A percentile compares a stretch with the other conserved stretches of the same genome.
These are phyloP conservation scores for Chorisops tibialis DNA, from an alignment of 2,888 invertebrate species.

Conservation along the genomic window DNA sequence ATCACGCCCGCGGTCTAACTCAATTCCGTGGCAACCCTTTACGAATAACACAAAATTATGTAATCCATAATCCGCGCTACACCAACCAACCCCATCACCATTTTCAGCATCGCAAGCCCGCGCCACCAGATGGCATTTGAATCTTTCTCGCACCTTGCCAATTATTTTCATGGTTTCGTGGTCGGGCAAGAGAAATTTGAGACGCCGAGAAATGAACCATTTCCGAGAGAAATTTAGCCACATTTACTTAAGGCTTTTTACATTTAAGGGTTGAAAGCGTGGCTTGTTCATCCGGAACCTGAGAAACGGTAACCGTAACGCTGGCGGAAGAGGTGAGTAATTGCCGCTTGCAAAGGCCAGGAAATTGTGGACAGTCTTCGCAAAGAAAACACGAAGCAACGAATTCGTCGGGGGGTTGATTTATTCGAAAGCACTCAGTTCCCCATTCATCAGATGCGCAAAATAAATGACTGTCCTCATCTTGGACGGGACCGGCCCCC, in stretches of 20 bases:
- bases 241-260: too few species aligned
- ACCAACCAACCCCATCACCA: not conserved
- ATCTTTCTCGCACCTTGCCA: not conserved
- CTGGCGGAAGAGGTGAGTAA: conserved; percentile 13
- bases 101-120: not conserved
- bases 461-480: conserved; percentile 27
- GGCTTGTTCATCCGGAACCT: too few species aligned
- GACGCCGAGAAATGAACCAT: too few species aligned
- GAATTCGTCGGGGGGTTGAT: conserved; percentile 25
- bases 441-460: conserved; percentile 31
- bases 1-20: conserved; percentile 17
- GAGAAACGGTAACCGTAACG: too few species aligned
- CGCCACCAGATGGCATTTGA: not conserved
- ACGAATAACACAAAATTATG: conserved; percentile 18
- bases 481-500: conserved; percentile 9
- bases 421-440: conserved; percentile 31
- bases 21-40: conserved; percentile 19
- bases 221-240: too few species aligned
- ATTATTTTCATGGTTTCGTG: not conserved
- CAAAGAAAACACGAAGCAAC: conserved; percentile 21
- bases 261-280: too few species aligned
- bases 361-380: conserved; percentile 25
- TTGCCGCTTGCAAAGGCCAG: conserved; percentile 16
- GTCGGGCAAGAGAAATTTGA: too few species aligned
- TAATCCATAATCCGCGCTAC: conserved; percentile 9